Evolutionary conservation across 2,113 vertebrate genomes (phyloP), one percentile per base, ranked within the genome.

Genomic region (Myocastor coypus): DNA sequence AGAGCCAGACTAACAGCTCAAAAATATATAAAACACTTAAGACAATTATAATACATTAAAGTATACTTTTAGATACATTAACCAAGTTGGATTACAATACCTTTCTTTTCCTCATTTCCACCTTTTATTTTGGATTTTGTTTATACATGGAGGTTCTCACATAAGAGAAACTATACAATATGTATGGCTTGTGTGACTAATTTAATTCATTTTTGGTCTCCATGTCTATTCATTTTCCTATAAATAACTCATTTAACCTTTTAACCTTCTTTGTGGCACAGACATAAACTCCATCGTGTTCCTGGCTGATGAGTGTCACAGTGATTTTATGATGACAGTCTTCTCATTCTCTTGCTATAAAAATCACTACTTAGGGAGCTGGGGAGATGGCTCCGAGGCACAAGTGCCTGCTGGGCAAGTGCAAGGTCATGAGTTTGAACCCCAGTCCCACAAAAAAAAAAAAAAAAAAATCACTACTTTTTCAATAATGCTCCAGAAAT

Each of bases 381-480:
- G n/a, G n/a, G n/a, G n/a, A n/a, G n/a, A n/a, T n/a, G n/a, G n/a
- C n/a, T n/a, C n/a, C n/a, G n/a, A n/a, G n/a, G n/a, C n/a, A n/a
- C n/a, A n/a, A n/a, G n/a, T n/a, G n/a, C n/a, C n/a, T n/a, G n/a
- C n/a, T n/a, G n/a, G n/a, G n/a, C n/a, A n/a, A n/a, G n/a, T n/a
- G n/a, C n/a, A n/a, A n/a, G n/a, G n/a, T n/a, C n/a, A n/a, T n/a
- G n/a, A n/a, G n/a, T n/a, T n/a, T n/a, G n/a, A n/a, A n/a, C n/a
- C n/a, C n/a, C n/a, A n/a, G n/a, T n/a, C n/a, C n/a, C n/a, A n/a
- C n/a, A n/a, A n/a, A n/a, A n/a, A n/a, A n/a, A n/a, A n/a, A n/a
- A n/a, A n/a, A n/a, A n/a, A n/a, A 89, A 89, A 95, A 89, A 92
- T 68, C 80, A 63, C 20, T 37, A 84, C 14, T 82, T 89, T 96